Evolutionary conservation across 2,797 vertebrate species (phyloP).

Genomic region (Coracias cyanogaster): DNA sequence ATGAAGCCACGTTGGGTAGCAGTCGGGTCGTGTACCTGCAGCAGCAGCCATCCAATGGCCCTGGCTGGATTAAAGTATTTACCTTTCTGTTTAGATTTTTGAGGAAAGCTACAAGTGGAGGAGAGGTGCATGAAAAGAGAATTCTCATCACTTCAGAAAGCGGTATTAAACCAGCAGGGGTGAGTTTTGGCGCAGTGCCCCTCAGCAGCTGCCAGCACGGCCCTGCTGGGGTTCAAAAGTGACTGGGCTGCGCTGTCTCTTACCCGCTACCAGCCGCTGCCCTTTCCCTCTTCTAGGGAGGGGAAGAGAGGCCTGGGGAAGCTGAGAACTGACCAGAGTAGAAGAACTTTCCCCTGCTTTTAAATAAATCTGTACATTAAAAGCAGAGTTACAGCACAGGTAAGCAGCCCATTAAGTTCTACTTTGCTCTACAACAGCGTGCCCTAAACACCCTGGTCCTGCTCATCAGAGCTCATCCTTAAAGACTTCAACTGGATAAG

Average conservation of each 20-base stretch:
- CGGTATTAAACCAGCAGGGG: not conserved
- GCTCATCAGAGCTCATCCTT: not conserved
- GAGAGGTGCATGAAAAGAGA: not conserved
- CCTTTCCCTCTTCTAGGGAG: not conserved
- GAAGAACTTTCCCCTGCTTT: not conserved
- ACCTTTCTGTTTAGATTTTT: not conserved
- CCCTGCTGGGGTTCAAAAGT: rapidly evolving
- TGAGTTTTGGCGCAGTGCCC: too few species aligned
- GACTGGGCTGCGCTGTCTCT: not conserved
- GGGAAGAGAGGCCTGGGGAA: not conserved
- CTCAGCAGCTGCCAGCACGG: not conserved
- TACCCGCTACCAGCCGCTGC: rapidly evolving
- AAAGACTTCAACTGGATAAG: rapidly evolving
- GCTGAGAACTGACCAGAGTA: too few species aligned
- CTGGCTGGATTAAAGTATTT: not conserved
- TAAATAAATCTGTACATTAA: not conserved
- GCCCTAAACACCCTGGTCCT: rapidly evolving
- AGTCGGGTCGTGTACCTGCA: rapidly evolving
- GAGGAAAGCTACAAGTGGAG: not conserved
- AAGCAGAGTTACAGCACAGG: not conserved
- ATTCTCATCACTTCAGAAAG: not conserved
- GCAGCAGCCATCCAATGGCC: not conserved
- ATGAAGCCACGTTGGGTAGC: rapidly evolving
- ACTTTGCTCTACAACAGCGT: not conserved
- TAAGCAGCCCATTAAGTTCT: not conserved